Evolutionary conservation across 2,113 vertebrate genomes (phyloP).

Genomic region (Channa argus): DNA sequence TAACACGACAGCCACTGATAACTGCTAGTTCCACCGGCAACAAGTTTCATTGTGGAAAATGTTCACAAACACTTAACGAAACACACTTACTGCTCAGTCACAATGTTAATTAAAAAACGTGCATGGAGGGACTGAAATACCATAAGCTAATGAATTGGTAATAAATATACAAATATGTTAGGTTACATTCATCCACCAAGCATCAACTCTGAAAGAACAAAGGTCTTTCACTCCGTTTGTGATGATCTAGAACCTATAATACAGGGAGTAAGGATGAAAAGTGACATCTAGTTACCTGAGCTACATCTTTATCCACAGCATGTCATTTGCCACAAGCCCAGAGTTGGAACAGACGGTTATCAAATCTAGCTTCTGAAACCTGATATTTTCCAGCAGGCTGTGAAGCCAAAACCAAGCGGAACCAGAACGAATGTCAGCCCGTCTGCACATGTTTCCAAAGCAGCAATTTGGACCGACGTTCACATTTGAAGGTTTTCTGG

Average conservation of each 20-base stretch:
- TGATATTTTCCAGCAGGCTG: conserved; percentile 70
- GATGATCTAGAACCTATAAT: no score
- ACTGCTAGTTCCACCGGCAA: not conserved
- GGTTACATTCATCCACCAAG: not conserved
- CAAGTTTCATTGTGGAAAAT: not conserved
- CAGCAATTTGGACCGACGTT: conserved; percentile 70
- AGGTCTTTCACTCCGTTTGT: not conserved
- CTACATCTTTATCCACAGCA: conserved; percentile 46
- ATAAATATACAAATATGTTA: not conserved
- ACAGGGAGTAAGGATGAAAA: not conserved
- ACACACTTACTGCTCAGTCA: not conserved
- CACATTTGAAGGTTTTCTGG: conserved; percentile 59
- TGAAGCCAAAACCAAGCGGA: conserved; percentile 71
- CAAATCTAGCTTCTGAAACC: conserved; percentile 51
- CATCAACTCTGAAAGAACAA: not conserved
- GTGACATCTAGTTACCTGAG: conserved; percentile 34
- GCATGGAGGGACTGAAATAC: no score
- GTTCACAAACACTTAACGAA: not conserved
- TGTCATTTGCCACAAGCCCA: conserved; percentile 58
- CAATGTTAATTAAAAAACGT: not conserved
- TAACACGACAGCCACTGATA: not conserved
- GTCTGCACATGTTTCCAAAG: conserved; percentile 61
- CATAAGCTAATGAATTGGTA: no score
- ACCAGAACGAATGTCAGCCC: conserved; percentile 74
- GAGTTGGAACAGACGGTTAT: conserved; percentile 67